phyloP scores from a whole-genome alignment of 2,113 vertebrate genomes.

The Sceloporus tristichus region DNA sequence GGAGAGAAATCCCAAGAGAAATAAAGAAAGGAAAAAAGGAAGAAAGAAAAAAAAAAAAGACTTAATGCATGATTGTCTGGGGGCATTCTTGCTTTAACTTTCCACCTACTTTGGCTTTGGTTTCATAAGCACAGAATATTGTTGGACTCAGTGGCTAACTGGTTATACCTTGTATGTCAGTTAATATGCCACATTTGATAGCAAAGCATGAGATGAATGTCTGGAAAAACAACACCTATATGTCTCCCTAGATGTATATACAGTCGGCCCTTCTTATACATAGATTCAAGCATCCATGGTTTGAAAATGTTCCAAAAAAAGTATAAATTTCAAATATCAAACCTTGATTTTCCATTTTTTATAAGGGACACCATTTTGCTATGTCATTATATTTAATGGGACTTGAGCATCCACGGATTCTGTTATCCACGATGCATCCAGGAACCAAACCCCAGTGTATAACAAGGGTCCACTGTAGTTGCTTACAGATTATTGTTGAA shows the following conservation, averaged over 20 bases:
- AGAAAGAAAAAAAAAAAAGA: neutral
- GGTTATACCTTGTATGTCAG: neutral
- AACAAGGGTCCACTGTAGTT: too few species aligned
- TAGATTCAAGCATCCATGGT: too few species aligned
- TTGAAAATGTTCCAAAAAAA: too few species aligned
- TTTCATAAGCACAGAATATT: neutral
- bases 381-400: too few species aligned
- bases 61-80: neutral
- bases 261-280: too few species aligned
- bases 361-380: too few species aligned
- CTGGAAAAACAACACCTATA: neutral
- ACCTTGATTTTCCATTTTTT: too few species aligned
- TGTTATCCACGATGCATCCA: too few species aligned
- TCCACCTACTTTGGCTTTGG: neutral
- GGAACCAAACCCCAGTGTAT: too few species aligned
- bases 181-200: constrained; percentile 25
- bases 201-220: constrained; percentile 25
- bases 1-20: neutral
- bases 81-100: neutral
- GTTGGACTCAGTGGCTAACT: neutral
- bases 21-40: neutral
- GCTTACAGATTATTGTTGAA: neutral
- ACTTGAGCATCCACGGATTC: too few species aligned
- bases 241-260: neutral
- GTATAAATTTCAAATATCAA: too few species aligned